Conservation (phyloP, 2,113 vertebrate species). For the Thryonomys swinderianus region DNA sequence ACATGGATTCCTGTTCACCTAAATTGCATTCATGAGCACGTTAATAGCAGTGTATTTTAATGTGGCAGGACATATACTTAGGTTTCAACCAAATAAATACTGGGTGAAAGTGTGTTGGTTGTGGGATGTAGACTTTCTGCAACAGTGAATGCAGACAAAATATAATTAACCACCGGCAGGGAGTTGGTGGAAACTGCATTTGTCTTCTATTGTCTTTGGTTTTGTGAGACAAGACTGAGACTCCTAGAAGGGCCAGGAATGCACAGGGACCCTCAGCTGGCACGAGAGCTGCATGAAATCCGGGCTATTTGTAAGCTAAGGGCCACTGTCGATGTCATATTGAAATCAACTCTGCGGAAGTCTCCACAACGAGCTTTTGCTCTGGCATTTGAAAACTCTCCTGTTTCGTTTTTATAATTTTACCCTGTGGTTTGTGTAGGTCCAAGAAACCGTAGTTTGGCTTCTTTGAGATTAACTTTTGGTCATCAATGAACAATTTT, state of each 20-base stretch:
- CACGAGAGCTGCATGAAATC: rapidly evolving
- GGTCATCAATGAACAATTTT: background rate
- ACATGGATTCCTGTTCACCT: constrained; percentile 29
- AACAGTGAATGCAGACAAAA: constrained; percentile 17
- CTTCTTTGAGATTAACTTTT: background rate
- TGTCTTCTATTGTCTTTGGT: background rate
- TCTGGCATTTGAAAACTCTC: background rate
- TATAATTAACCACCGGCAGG: background rate
- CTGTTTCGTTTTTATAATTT: constrained; percentile 9
- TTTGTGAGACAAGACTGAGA: background rate
- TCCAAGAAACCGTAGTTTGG: background rate
- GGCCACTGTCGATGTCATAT: background rate
- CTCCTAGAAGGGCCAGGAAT: background rate
- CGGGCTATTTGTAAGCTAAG: background rate
- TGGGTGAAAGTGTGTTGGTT: constrained; percentile 65
- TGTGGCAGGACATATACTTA: constrained; percentile 15
- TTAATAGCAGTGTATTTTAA: constrained; percentile 71
- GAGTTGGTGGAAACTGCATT: background rate
- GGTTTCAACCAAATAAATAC: constrained; percentile 61
- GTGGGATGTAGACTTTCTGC: constrained; percentile 56
- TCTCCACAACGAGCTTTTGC: background rate
- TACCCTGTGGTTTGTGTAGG: background rate
- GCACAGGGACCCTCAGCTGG: background rate
- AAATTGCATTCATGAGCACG: constrained; percentile 44
- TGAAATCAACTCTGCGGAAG: background rate